phyloP scores from a whole-genome alignment of 2,113 vertebrate species.

The Pseudopipra pipra region DNA sequence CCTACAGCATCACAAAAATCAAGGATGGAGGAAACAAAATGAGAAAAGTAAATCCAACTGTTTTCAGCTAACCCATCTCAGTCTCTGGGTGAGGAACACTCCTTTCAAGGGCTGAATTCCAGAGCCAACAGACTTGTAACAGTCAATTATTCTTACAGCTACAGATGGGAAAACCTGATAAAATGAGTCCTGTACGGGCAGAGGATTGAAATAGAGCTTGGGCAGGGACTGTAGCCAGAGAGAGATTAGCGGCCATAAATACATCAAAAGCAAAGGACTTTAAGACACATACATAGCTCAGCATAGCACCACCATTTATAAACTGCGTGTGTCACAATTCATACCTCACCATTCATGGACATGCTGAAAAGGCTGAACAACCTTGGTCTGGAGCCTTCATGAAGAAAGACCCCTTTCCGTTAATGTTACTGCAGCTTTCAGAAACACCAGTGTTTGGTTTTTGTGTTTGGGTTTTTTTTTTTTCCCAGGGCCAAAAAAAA shows the following conservation, averaged over 20 bases:
- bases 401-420: neutral
- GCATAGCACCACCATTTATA: constrained; percentile 22
- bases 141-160: constrained; percentile 26
- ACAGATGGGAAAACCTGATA: constrained; percentile 59
- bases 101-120: constrained; percentile 53
- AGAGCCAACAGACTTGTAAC: constrained; percentile 22
- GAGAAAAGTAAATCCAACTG: constrained; percentile 33
- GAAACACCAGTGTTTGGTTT: neutral
- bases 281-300: neutral
- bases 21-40: neutral
- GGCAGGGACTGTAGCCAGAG: constrained; percentile 22
- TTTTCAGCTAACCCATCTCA: neutral
- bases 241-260: constrained; percentile 53
- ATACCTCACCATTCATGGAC: constrained; percentile 44
- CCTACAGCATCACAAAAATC: neutral
- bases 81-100: neutral
- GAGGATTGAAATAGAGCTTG: constrained; percentile 52
- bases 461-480: neutral
- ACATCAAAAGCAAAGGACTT: constrained; percentile 32
- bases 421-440: neutral
- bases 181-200: constrained; percentile 41
- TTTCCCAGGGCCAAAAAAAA: neutral
- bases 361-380: neutral
- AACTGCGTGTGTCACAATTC: neutral
- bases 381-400: neutral